Conservation (phyloP, 2,797 vertebrate genomes). For the Poeciliopsis infans region DNA sequence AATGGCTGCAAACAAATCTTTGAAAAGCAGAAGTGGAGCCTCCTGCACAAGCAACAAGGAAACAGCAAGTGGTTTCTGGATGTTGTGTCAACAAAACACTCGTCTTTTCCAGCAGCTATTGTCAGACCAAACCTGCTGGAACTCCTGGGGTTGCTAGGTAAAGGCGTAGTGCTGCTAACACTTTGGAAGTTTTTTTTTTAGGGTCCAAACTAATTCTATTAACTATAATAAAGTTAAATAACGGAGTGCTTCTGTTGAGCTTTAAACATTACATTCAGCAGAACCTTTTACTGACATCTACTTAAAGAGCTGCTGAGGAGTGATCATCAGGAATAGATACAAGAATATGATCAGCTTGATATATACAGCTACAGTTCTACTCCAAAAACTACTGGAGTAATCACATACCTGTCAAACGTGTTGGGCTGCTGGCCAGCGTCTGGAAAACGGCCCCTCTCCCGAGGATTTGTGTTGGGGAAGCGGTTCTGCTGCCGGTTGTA, state of each 20-base stretch:
- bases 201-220: neutral
- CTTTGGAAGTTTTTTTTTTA: too few species aligned
- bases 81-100: too few species aligned
- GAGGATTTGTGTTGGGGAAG: slow-evolving; percentile 90
- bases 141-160: too few species aligned
- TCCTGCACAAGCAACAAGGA: too few species aligned
- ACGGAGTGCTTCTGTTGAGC: neutral
- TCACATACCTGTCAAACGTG: slow-evolving; percentile 89
- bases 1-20: too few species aligned
- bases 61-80: too few species aligned
- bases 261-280: neutral
- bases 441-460: slow-evolving; percentile 89
- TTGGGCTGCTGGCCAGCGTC: slow-evolving; percentile 83
- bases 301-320: neutral
- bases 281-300: neutral
- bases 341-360: neutral
- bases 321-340: neutral
- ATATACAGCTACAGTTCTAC: neutral
- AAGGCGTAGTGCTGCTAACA: too few species aligned
- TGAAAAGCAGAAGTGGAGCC: too few species aligned
- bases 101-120: too few species aligned
- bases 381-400: neutral
- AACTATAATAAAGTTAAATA: neutral
- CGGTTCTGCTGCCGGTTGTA: slow-evolving; percentile 92
- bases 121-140: too few species aligned